Evolutionary conservation across 1,140 invertebrate genomes (phyloP).

Genomic region (Pachyrhynchus sulphureomaculatus): DNA sequence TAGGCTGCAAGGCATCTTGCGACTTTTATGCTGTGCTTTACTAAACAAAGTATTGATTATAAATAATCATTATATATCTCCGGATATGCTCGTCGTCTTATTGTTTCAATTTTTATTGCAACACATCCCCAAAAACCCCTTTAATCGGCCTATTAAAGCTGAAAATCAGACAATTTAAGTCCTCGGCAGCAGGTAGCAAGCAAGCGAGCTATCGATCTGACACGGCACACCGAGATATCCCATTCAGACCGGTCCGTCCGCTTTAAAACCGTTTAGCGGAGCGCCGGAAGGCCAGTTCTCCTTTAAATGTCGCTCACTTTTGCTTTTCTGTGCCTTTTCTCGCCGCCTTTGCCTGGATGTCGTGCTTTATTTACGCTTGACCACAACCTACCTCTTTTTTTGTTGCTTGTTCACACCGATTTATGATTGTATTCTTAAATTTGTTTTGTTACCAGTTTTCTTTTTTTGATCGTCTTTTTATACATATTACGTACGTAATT

Average conservation of each 20-base stretch:
- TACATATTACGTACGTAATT: too few species aligned
- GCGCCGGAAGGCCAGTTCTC: background rate
- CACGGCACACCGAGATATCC: slow-evolving; percentile 2
- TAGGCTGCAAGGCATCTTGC: too few species aligned
- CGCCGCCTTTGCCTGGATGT: background rate
- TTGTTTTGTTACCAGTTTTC: too few species aligned
- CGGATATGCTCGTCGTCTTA: too few species aligned
- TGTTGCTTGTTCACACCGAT: too few species aligned
- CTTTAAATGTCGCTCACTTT: slow-evolving; percentile 30
- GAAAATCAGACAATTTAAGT: slow-evolving; percentile 17
- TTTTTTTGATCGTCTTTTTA: too few species aligned
- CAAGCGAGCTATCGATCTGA: slow-evolving; percentile 11
- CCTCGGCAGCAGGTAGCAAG: slow-evolving; percentile 19
- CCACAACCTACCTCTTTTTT: slow-evolving; percentile 13
- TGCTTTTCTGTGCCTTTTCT: slow-evolving; percentile 23
- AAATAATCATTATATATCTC: too few species aligned
- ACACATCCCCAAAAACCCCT: too few species aligned
- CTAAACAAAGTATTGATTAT: too few species aligned
- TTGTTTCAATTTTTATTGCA: too few species aligned
- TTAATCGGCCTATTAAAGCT: slow-evolving; percentile 7
- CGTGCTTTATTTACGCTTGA: slow-evolving; percentile 15
- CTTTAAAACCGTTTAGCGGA: slow-evolving; percentile 19
- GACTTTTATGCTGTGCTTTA: too few species aligned
- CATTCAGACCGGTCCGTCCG: slow-evolving; percentile 7
- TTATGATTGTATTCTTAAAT: too few species aligned